Base-by-base conservation (phyloP, 2,888 invertebrate genomes). In the Meteorus colon region DNA sequence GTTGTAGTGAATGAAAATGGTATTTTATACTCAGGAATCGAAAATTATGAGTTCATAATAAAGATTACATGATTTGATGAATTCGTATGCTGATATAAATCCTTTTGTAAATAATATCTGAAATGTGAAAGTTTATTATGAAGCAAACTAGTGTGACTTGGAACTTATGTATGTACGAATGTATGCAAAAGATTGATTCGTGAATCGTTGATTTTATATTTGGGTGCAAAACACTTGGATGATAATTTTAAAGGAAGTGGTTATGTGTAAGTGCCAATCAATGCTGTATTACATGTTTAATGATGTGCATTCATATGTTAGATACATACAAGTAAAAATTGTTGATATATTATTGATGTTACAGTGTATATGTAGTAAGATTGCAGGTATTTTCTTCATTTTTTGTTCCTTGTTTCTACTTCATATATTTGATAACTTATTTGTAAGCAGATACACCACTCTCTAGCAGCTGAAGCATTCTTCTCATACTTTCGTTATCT, bases 291-390 rank as follows among this genome's bases (percentile, higher is more conserved):
- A 88, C 87, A 87, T 87, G 87, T 88, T 88, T 89, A 88, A 89
- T 89, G 88, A 89, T 88, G 89, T 89, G 89, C 87, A 83, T 87
- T 83, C 85, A 89, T 87, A 89, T 89, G 86, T 89, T 84, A 87
- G 87, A 55, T 88, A 88, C 89, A 87, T 88, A 88, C 88, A 89
- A 87, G 89, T 89, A 88, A 85, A 87, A 87, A 87, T 86, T 87
- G 86, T 86, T 87, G 86, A 88, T 85, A 89, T 88, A 87, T 87
- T 87, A 85, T 84, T 84, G 83, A 87, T 89, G 88, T 89, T 89
- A 89, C 89, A 89, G 88, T 89, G 88, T 88, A 87, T 89, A 86
- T 88, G 88, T 88, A 87, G 82, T 83, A 81, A 82, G 80, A 74
- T 79, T 82, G 83, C 84, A 79, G 82, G 82, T 84, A 62, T 78